These are phyloP conservation scores for Zoanthus sociatus DNA, from an alignment of 92 coral and sea anemone genomes.

Conservation along the genomic window DNA sequence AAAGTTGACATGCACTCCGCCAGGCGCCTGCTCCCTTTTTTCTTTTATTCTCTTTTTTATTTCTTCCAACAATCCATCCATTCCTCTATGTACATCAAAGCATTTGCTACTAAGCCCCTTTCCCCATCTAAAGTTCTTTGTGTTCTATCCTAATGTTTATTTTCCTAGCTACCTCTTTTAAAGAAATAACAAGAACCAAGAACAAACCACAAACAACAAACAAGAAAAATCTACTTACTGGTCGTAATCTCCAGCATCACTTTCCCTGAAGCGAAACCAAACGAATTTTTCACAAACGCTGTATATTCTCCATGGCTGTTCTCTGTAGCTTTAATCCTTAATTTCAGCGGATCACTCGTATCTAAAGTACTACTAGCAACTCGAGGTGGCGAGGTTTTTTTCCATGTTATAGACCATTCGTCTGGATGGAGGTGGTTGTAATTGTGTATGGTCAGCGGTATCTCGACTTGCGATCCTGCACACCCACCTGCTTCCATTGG, in stretches of 20 bases:
- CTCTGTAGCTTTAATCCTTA: slow-evolving; percentile 38
- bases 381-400: slow-evolving; percentile 33
- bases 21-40: no score
- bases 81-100: no score
- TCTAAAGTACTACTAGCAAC: slow-evolving; percentile 34
- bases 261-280: slow-evolving; percentile 77
- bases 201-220: no score
- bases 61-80: no score
- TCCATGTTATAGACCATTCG: slow-evolving; percentile 62
- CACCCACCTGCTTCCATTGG: slow-evolving; percentile 74
- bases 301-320: slow-evolving; percentile 57
- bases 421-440: slow-evolving; percentile 44
- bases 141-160: no score
- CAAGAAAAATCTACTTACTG: slow-evolving; percentile 14
- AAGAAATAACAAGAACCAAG: no score
- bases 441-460: slow-evolving; percentile 45
- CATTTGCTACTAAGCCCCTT: no score
- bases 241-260: slow-evolving; percentile 54
- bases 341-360: slow-evolving; percentile 36
- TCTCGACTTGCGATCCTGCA: slow-evolving; percentile 2
- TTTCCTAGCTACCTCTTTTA: no score
- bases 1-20: no score
- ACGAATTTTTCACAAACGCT: slow-evolving; percentile 76
- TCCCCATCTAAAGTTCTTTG: no score
- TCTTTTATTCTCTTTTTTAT: no score